A percentile compares a stretch with the other conserved stretches of the same genome.
Evolutionary conservation across 2,797 vertebrate genomes (phyloP).

Genomic region (Manis pentadactyla): DNA sequence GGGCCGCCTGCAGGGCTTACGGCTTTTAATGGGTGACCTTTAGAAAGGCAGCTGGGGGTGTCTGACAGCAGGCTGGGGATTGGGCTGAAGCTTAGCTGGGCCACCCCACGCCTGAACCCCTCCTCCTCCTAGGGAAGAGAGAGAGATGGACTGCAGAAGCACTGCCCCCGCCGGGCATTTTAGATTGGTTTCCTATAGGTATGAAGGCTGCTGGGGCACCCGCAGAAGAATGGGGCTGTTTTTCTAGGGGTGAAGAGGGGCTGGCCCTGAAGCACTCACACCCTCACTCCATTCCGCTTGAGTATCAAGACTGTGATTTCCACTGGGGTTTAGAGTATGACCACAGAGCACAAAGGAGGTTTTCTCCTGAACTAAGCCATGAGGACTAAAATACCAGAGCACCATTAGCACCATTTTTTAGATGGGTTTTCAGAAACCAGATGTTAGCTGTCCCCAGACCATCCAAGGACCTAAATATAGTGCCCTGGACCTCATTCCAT

Average conservation of each 20-base stretch:
- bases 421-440: constrained; percentile 45
- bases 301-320: background rate
- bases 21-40: background rate
- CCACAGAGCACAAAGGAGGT: background rate
- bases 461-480: constrained; percentile 37
- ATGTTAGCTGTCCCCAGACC: background rate
- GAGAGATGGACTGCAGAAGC: background rate
- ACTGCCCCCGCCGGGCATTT: background rate
- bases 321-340: background rate
- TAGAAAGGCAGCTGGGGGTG: background rate
- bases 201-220: background rate
- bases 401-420: constrained; percentile 15
- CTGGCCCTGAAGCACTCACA: background rate
- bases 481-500: background rate
- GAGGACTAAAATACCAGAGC: background rate
- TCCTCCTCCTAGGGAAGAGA: background rate
- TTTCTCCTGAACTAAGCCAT: background rate
- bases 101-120: background rate
- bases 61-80: background rate
- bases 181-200: background rate
- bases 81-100: background rate
- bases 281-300: background rate
- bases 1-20: background rate
- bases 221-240: background rate
- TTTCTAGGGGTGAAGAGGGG: background rate